A percentile compares a stretch with the other conserved stretches of the same genome.
These are phyloP conservation scores for Neotoxoptera formosana DNA, from an alignment of 1,140 invertebrate species.

Conservation along the genomic window DNA sequence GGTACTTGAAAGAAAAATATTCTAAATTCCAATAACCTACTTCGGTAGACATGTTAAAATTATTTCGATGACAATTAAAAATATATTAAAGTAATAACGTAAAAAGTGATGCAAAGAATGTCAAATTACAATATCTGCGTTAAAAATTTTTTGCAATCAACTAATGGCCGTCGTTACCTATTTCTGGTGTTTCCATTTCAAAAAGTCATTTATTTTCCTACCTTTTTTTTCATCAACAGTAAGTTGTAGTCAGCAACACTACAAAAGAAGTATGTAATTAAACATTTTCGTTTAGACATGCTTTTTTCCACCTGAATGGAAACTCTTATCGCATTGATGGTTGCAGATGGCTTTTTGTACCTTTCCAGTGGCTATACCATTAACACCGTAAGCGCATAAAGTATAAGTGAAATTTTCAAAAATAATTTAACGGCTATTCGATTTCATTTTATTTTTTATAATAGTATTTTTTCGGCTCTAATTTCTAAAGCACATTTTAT, in stretches of 20 bases:
- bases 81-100: constrained; percentile 7
- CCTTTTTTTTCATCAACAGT: constrained; percentile 20
- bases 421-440: constrained; percentile 20
- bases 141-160: constrained; percentile 48
- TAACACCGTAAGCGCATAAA: constrained; percentile 34
- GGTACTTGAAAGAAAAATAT: not conserved
- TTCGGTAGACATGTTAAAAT: not conserved
- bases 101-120: not conserved
- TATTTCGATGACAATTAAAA: constrained; percentile 10
- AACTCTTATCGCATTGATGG: constrained; percentile 32
- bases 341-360: constrained; percentile 21
- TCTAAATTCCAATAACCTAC: not conserved
- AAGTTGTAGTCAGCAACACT: not conserved
- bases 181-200: constrained; percentile 43
- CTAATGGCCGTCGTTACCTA: constrained; percentile 48
- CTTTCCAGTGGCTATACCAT: constrained; percentile 6
- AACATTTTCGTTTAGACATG: constrained; percentile 42
- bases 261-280: constrained; percentile 54
- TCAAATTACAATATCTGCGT: constrained; percentile 34
- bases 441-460: not conserved
- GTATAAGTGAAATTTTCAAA: constrained; percentile 18
- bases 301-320: constrained; percentile 29
- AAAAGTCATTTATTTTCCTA: constrained; percentile 54
- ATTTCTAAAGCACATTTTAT: constrained; percentile 30
- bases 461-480: constrained; percentile 12